phyloP scores from a whole-genome alignment of 2,888 invertebrate genomes.

The Eupithecia tripunctaria region DNA sequence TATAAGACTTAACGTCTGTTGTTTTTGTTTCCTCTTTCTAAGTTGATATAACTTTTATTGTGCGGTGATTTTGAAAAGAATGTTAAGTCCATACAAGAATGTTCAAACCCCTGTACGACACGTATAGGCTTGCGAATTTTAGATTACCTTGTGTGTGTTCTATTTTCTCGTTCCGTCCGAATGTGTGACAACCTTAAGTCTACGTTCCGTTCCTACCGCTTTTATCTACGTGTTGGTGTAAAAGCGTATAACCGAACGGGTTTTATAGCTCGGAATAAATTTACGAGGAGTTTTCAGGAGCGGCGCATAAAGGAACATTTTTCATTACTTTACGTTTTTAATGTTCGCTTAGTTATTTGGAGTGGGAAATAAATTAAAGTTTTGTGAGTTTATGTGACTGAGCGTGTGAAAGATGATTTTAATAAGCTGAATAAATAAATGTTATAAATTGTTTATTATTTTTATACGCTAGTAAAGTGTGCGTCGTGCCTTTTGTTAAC shows the following conservation, averaged over 20 bases:
- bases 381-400: not conserved
- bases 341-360: constrained; percentile 17
- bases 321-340: constrained; percentile 56
- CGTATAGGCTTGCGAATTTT: no score
- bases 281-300: constrained; percentile 73
- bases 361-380: constrained; percentile 16
- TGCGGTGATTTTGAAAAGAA: no score
- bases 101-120: no score
- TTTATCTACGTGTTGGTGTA: constrained; percentile 53
- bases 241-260: constrained; percentile 64
- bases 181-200: not conserved
- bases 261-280: constrained; percentile 77
- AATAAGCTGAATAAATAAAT: not conserved
- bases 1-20: no score
- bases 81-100: no score
- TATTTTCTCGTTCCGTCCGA: no score
- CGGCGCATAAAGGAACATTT: constrained; percentile 73
- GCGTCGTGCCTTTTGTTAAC: no score
- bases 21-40: no score
- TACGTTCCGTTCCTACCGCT: constrained; percentile 12
- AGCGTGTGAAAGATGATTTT: not conserved
- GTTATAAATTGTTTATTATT: no score
- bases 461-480: no score
- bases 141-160: no score
- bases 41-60: no score